A percentile compares a stretch with the other conserved stretches of the same genome.
Evolutionary conservation across 2,888 invertebrate species (phyloP).

Genomic region (Philaethria dido): DNA sequence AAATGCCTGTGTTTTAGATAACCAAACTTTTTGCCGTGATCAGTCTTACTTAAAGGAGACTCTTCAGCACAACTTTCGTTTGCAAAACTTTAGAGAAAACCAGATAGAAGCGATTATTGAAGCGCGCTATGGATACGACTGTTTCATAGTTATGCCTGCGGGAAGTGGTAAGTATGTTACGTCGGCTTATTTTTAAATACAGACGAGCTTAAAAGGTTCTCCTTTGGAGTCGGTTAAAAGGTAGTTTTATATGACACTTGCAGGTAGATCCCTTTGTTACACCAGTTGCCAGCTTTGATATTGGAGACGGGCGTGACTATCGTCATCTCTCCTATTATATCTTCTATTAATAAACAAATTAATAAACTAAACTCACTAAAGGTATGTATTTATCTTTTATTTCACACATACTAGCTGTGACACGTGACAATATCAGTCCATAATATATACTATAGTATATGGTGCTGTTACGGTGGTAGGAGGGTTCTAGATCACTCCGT

Average conservation of each 20-base stretch:
- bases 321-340: slow-evolving; percentile 97
- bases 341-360: slow-evolving; percentile 98
- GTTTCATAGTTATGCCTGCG: slow-evolving; percentile 9
- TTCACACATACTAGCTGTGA: too few relatives aligned
- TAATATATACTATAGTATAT: too few relatives aligned
- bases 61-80: not conserved
- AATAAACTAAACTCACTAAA: slow-evolving; percentile 94
- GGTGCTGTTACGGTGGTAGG: too few relatives aligned
- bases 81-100: slow-evolving; percentile 1
- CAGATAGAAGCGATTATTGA: not conserved
- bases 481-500: too few relatives aligned
- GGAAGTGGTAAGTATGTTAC: slow-evolving; percentile 1
- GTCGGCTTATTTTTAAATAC: too few relatives aligned
- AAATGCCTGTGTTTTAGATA: slow-evolving; percentile 3
- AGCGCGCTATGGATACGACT: not conserved
- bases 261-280: slow-evolving; percentile 53
- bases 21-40: not conserved
- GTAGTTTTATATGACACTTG: slow-evolving; percentile 31
- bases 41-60: not conserved
- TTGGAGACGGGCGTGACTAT: slow-evolving; percentile 94
- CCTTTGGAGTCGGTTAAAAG: too few relatives aligned
- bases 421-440: too few relatives aligned
- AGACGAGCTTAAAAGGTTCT: too few relatives aligned
- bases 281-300: slow-evolving; percentile 67
- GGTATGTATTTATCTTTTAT: slow-evolving; percentile 82